A percentile compares a stretch with the other conserved stretches of the same genome.
Conservation (phyloP, 2,113 vertebrate species). For the Peromyscus leucopus region DNA sequence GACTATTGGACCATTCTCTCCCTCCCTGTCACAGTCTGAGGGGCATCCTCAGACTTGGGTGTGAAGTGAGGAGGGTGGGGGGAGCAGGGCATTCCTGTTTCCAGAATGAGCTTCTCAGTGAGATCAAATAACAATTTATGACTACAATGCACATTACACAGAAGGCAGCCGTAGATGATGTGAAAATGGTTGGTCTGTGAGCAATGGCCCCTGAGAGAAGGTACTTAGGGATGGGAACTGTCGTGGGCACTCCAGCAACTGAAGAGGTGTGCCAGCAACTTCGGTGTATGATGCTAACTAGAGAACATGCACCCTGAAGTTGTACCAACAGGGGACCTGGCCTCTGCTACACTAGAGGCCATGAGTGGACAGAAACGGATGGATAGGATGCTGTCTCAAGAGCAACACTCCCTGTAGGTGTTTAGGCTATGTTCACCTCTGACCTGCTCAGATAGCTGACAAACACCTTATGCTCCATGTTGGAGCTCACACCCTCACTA, state of each 20-base stretch:
- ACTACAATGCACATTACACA: neutral
- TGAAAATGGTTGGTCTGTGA: neutral
- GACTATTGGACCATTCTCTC: neutral
- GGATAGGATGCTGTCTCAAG: neutral
- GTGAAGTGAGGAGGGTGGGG: neutral
- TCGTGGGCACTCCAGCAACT: neutral
- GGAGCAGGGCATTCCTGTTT: neutral
- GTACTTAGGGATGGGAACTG: neutral
- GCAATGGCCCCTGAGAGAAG: neutral
- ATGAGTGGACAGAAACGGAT: neutral
- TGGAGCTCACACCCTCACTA: neutral
- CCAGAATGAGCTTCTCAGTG: neutral
- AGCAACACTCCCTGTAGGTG: neutral
- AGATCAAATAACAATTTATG: neutral
- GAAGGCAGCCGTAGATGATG: neutral
- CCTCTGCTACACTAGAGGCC: neutral
- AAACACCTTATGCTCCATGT: too few relatives aligned
- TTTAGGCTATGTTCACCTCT: neutral
- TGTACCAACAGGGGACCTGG: too few relatives aligned
- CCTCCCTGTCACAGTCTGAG: neutral
- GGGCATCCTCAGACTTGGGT: neutral
- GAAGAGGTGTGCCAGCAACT: neutral
- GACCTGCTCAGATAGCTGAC: neutral
- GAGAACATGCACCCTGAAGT: neutral
- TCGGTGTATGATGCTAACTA: too few relatives aligned